Conservation (phyloP, 2,113 vertebrate species). For the Dolichotis patagonum region DNA sequence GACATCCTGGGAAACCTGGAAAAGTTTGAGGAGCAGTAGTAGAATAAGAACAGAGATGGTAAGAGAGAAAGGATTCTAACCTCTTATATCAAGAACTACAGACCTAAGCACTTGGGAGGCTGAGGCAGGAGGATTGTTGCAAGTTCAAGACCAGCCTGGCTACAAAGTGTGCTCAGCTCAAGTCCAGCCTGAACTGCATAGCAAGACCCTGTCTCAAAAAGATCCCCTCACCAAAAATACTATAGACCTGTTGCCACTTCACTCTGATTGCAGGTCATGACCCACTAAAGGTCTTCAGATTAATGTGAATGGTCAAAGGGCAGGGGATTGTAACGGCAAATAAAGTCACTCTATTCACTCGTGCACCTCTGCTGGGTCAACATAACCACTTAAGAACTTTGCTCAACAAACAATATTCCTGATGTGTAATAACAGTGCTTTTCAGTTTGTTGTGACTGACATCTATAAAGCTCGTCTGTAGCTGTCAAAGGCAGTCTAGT, state of each 20-base stretch:
- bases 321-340: constrained; percentile 92
- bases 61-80: constrained; percentile 86
- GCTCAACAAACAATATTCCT: constrained; percentile 81
- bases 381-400: constrained; percentile 90
- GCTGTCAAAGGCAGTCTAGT: constrained; percentile 74
- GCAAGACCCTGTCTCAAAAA: too few relatives aligned
- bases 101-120: constrained; percentile 68
- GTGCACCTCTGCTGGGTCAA: constrained; percentile 91
- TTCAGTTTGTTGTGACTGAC: constrained; percentile 79
- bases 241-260: constrained; percentile 89
- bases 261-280: constrained; percentile 88
- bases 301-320: constrained; percentile 94
- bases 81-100: constrained; percentile 93
- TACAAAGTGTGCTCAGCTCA: too few relatives aligned
- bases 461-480: constrained; percentile 80
- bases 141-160: too few relatives aligned
- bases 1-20: background rate
- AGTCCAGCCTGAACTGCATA: too few relatives aligned
- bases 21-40: background rate
- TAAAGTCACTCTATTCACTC: constrained; percentile 92
- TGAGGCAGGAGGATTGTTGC: too few relatives aligned
- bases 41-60: background rate
- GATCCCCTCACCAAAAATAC: background rate
- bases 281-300: constrained; percentile 94
- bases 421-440: constrained; percentile 82